Base-by-base conservation (phyloP, 2,888 invertebrate genomes). In the Meta bourneti region DNA sequence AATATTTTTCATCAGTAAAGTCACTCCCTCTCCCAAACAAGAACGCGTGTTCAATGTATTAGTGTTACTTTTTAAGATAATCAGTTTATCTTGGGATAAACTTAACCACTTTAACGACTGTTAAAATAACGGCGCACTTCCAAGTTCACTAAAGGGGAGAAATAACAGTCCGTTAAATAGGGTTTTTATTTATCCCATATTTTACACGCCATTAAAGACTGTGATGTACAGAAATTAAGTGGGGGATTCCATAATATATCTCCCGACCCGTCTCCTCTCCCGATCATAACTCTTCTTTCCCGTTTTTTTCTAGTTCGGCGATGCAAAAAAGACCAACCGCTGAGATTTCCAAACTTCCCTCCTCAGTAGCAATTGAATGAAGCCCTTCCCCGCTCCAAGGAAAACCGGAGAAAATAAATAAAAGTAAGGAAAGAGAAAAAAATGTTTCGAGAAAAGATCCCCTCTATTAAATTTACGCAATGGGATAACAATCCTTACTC, bases 401-500 rank as follows among this genome's bases (percentile, higher is more conserved):
- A 61, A 90, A 85, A 90, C 74, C 75, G 71, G 86, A 90, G 70
- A 86, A 90, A 90, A 86, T 81, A 90, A 90, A 90, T 81, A 90
- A 90, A 83, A 85, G 84, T 51, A 78, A 48, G 70, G 77, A 48
- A 77, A 70, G 69, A 54, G n/a, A 72, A 80, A 72, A 82, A 91
- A 91, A 82, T 52, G 72, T 86, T 86, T 34, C 78, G 71, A 82
- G 85, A 85, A 85, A 81, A 85, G 85, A 90, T 86, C 82, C 85
- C 85, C 49, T 91, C 91, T 91, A 91, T 91, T 91, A 91, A 91
- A 91, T 91, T 91, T 91, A 86, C 86, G 86, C 86, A 91, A 91
- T 91, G 82, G 86, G 82, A 91, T 82, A 87, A 87, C 91, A 91
- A 91, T 87, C 71, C 87, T 74, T 71, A 86, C 91, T 91, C 82